Base-by-base conservation (phyloP, 2,113 vertebrate genomes). In the Chrysemys picta region DNA sequence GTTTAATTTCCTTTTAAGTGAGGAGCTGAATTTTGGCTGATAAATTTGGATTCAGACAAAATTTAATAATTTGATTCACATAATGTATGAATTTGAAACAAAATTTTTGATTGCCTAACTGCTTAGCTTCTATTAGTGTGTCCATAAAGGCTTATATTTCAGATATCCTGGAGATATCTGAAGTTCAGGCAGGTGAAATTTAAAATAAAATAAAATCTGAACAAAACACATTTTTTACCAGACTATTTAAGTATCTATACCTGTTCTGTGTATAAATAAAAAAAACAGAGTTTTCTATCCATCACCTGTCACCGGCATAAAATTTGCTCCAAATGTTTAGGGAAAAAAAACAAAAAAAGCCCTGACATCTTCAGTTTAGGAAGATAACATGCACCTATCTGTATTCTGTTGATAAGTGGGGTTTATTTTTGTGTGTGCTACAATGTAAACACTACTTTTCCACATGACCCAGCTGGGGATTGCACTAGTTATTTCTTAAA, bases 401-500 rank as follows among this genome's bases (percentile, higher is more conserved):
- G 29, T 16, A 31, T 42, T 75, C 69, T 22, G 21, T 75, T 22
- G 21, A 22, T 9, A 42, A 42, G 69, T 75, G 69, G 21, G 21
- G n/a, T 22, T 75, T 75, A 42, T 42, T 75, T 75, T 42, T 42
- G 19, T 24, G 19, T 42, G n/a, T 24, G 8, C 19, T 42, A 42
- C 5, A 75, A 75, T 75, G 21, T 75, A 75, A 75, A 22, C n/a
- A 42, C 69, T 75, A 17, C 69, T 75, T 38, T 75, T 75, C 4
- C 19, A 38, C 69, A 10, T 75, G 69, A 42, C 21, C 21, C n/a
- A 75, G n/a, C 21, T 42, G 17, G 69, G 17, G 22, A 35, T 59
- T 21, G 6, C 0, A 0, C 4, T 21, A 1, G 22, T 89, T 85
- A 29, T 47, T 79, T 91, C 65, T 47, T 69, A 2, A 25, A 53